A percentile compares a stretch with the other conserved stretches of the same genome.
phyloP scores from a whole-genome alignment of 2,797 vertebrate species.

The Malurus leucopterus region DNA sequence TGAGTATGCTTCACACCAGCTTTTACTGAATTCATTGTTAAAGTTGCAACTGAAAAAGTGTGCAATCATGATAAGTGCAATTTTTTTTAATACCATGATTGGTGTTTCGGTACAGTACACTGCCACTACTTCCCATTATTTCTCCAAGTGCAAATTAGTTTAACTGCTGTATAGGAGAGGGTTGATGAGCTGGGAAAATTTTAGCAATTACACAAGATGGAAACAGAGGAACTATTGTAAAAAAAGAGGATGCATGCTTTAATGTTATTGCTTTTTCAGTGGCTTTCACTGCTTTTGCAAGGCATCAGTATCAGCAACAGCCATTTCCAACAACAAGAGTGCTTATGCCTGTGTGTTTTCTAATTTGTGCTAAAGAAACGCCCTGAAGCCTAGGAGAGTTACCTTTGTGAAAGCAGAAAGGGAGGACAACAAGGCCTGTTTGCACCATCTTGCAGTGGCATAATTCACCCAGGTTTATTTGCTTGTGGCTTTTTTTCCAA shows the following conservation, averaged over 20 bases:
- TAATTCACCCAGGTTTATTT: not conserved
- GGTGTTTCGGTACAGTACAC: not conserved
- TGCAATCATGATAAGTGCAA: not conserved
- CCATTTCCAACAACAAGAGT: not conserved
- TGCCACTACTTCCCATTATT: not conserved
- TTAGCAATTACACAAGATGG: not conserved
- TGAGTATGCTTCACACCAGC: not conserved
- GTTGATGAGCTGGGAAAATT: not conserved
- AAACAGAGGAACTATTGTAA: not conserved
- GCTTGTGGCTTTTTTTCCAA: not conserved
- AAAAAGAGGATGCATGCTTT: not conserved
- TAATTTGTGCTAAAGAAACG: not conserved
- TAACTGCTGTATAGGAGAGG: not conserved
- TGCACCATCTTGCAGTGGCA: not conserved
- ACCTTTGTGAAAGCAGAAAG: not conserved
- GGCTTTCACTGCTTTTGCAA: not conserved
- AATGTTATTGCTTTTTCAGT: not conserved
- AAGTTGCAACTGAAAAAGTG: not conserved
- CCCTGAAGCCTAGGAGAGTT: not conserved
- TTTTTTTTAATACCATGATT: not conserved
- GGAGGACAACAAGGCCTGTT: not conserved
- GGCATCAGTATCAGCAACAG: not conserved
- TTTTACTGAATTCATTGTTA: not conserved
- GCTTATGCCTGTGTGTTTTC: not conserved
- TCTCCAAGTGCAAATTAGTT: not conserved